Evolutionary conservation across 1,140 invertebrate genomes (phyloP).

Genomic region (Bombus fervidus): DNA sequence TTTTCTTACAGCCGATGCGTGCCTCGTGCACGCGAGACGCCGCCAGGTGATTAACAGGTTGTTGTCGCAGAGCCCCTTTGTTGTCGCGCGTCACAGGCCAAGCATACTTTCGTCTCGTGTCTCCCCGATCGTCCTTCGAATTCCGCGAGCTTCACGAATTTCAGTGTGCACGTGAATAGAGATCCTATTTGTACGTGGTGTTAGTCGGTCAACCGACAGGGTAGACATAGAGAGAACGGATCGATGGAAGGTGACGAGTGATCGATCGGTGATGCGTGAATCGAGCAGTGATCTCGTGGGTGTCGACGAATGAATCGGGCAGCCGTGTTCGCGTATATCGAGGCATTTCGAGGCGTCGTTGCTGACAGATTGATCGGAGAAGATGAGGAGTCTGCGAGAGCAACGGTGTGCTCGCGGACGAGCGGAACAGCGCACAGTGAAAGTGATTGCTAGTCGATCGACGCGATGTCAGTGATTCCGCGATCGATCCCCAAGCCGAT

Average conservation of each 20-base stretch:
- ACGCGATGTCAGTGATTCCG: neutral
- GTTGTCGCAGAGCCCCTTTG: conserved; percentile 51
- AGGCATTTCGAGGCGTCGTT: neutral
- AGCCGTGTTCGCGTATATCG: neutral
- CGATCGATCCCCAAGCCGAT: neutral
- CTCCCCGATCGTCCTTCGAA: neutral
- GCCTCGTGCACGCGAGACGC: conserved; percentile 35
- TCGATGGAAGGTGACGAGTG: neutral
- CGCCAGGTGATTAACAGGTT: conserved; percentile 71
- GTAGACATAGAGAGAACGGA: neutral
- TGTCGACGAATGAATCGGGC: neutral
- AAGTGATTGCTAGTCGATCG: conserved; percentile 23
- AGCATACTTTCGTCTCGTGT: neutral
- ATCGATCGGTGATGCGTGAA: neutral
- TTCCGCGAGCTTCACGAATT: neutral
- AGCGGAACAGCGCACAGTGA: conserved; percentile 25
- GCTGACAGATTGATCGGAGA: neutral
- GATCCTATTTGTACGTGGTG: neutral
- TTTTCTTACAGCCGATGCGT: conserved; percentile 35
- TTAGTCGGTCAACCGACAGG: neutral
- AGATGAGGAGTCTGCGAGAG: neutral
- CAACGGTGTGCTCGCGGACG: neutral
- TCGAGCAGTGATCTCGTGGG: neutral
- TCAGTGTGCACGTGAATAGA: neutral
- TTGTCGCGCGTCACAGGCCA: conserved; percentile 17